These are phyloP conservation scores for Conops quadrifasciatus DNA, from an alignment of 2,888 invertebrate species.

Conservation along the genomic window DNA sequence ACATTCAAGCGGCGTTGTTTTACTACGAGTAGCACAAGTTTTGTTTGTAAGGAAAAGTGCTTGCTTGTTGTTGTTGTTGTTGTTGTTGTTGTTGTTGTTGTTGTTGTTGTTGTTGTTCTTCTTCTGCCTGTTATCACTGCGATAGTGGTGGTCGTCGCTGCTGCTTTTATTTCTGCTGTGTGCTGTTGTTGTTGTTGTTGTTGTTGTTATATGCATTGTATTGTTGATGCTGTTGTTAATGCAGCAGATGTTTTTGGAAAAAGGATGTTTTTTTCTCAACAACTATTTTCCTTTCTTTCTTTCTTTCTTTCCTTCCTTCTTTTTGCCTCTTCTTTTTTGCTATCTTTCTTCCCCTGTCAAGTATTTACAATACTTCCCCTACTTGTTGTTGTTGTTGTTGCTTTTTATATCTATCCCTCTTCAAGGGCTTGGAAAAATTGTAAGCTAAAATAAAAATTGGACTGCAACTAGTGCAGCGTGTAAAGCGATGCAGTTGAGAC, in stretches of 20 bases:
- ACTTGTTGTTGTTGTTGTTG: constrained; percentile 22
- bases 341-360: constrained; percentile 11
- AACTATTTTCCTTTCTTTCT: constrained; percentile 14
- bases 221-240: not conserved
- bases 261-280: not conserved
- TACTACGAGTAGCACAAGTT: constrained; percentile 18
- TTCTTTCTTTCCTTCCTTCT: constrained; percentile 17
- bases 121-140: too few species aligned
- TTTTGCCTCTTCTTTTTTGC: constrained; percentile 8
- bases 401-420: constrained; percentile 21
- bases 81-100: constrained; percentile 24
- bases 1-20: too few species aligned
- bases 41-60: constrained; percentile 8
- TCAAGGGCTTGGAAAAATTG: constrained; percentile 46
- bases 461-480: constrained; percentile 55
- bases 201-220: constrained; percentile 24
- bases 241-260: constrained; percentile 1
- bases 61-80: constrained; percentile 11
- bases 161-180: constrained; percentile 2
- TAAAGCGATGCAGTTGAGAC: constrained; percentile 56
- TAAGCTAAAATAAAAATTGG: constrained; percentile 45
- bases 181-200: constrained; percentile 22
- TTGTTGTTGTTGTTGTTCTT: constrained; percentile 16
- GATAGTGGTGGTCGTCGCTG: too few species aligned
- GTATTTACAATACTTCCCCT: constrained; percentile 44